phyloP scores from a whole-genome alignment of 2,797 vertebrate species.

The Tangara arthus region DNA sequence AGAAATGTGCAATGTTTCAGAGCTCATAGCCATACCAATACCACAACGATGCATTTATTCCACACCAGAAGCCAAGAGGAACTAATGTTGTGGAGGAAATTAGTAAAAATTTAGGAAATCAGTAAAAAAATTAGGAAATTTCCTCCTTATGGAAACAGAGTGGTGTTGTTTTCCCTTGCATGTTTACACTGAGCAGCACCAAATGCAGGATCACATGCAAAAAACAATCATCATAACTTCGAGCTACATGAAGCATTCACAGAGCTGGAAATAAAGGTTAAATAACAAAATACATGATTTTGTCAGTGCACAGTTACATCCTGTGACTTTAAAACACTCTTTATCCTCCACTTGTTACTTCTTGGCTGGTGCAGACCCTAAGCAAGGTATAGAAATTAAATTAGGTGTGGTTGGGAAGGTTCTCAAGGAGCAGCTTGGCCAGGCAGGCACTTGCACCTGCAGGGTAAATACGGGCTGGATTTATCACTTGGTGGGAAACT shows the following conservation, averaged over 20 bases:
- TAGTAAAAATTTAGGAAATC: too few species aligned
- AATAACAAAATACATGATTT: not conserved
- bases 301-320: not conserved
- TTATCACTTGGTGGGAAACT: not conserved
- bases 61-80: not conserved
- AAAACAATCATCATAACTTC: not conserved
- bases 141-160: not conserved
- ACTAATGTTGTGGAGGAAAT: not conserved
- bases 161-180: not conserved
- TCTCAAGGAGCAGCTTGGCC: not conserved
- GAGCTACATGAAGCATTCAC: not conserved
- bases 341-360: rapidly evolving
- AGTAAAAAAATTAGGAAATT: too few species aligned
- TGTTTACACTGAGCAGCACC: not conserved
- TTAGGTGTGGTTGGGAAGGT: not conserved
- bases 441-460: not conserved
- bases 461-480: not conserved
- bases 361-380: not conserved
- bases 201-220: not conserved
- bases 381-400: not conserved
- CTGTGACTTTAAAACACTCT: not conserved
- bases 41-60: not conserved
- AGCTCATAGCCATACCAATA: not conserved
- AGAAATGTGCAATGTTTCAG: not conserved
- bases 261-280: not conserved